Evolutionary conservation across 2,113 vertebrate genomes (phyloP).

Genomic region (Trachemys scripta): DNA sequence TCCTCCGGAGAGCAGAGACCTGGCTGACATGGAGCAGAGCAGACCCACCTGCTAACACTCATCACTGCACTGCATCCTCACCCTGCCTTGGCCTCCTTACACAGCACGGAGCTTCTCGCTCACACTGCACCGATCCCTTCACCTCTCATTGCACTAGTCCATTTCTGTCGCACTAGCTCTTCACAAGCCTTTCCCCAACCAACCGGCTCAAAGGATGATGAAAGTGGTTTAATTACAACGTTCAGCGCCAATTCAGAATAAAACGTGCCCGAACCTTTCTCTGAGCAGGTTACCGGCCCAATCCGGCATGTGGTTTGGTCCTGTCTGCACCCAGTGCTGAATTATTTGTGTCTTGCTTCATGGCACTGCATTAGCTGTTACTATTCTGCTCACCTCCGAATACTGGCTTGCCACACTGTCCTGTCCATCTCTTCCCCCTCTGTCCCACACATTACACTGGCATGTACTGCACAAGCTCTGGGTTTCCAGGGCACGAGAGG

Average conservation of each 20-base stretch:
- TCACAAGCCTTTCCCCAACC: slow-evolving; percentile 12
- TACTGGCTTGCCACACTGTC: rapidly evolving
- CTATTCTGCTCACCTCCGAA: neutral
- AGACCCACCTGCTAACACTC: neutral
- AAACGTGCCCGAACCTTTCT: neutral
- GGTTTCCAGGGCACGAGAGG: neutral
- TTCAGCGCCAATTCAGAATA: neutral
- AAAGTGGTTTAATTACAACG: neutral
- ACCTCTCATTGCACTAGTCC: neutral
- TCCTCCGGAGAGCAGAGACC: neutral
- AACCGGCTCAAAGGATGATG: neutral
- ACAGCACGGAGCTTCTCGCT: neutral
- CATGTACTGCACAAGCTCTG: neutral
- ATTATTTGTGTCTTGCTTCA: neutral
- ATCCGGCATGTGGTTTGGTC: slow-evolving; percentile 40
- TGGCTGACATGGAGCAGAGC: slow-evolving; percentile 36
- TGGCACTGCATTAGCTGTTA: neutral
- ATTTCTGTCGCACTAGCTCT: slow-evolving; percentile 16
- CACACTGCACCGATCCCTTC: neutral
- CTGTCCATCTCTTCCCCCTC: neutral
- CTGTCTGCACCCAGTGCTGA: neutral
- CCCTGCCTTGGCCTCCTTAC: neutral
- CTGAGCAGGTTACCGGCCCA: slow-evolving; percentile 54
- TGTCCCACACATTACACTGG: neutral
- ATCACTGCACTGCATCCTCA: neutral